These are phyloP conservation scores for Neosalanx taihuensis DNA, from an alignment of 2,797 vertebrate species.

Conservation along the genomic window DNA sequence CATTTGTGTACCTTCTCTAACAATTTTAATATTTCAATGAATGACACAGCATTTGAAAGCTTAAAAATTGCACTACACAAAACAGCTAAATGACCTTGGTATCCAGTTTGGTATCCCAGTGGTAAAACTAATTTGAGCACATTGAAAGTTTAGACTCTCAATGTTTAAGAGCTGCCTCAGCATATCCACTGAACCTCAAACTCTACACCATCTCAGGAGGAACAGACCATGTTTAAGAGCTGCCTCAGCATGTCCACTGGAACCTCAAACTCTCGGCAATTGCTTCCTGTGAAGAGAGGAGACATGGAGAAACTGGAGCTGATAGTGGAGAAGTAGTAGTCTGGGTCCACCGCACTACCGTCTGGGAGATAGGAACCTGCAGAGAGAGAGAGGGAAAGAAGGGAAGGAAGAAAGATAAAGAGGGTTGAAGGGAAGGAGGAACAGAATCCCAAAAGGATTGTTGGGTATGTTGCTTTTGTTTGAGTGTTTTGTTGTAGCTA, in stretches of 20 bases:
- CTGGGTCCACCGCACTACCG: slow-evolving; percentile 86
- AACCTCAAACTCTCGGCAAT: slow-evolving; percentile 83
- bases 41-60: no score
- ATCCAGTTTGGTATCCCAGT: no score
- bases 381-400: neutral
- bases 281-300: slow-evolving; percentile 89
- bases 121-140: no score
- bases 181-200: no score
- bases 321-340: slow-evolving; percentile 94
- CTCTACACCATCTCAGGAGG: neutral
- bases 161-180: no score
- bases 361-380: slow-evolving; percentile 88
- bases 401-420: no score
- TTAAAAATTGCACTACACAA: no score
- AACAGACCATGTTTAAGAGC: slow-evolving; percentile 87
- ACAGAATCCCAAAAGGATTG: neutral
- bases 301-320: slow-evolving; percentile 97
- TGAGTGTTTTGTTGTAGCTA: no score
- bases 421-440: neutral
- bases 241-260: slow-evolving; percentile 86
- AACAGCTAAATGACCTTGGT: no score
- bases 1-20: no score
- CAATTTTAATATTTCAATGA: no score
- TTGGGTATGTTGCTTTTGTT: neutral
- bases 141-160: neutral